These are phyloP conservation scores for Eriocheir sinensis DNA, from an alignment of 1,140 invertebrate species.

Conservation along the genomic window DNA sequence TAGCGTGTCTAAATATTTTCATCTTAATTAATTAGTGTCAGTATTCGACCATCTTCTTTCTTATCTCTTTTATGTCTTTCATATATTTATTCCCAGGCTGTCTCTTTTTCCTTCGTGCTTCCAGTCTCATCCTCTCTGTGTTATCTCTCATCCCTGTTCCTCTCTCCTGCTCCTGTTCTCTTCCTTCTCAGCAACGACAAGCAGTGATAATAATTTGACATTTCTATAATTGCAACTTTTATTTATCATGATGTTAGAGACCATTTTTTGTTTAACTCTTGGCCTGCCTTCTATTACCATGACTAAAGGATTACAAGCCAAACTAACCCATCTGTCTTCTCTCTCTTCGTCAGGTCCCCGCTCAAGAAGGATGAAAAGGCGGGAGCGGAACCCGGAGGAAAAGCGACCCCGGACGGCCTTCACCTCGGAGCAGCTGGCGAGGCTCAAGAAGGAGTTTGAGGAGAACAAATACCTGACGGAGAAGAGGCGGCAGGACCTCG, in stretches of 20 bases:
- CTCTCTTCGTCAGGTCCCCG: slow-evolving; percentile 89
- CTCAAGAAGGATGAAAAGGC: slow-evolving; percentile 90
- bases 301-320: too few relatives aligned
- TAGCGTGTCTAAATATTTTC: too few relatives aligned
- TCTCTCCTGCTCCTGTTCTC: too few relatives aligned
- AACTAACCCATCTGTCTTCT: not conserved
- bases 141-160: too few relatives aligned
- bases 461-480: slow-evolving; percentile 84
- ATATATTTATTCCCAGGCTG: too few relatives aligned
- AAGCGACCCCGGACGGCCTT: slow-evolving; percentile 82
- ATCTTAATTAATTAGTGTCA: not conserved
- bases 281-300: not conserved
- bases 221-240: too few relatives aligned
- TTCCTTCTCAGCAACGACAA: too few relatives aligned
- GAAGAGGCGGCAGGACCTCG: slow-evolving; percentile 84
- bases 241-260: too few relatives aligned
- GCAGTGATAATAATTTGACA: too few relatives aligned
- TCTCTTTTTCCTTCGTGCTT: too few relatives aligned
- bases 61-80: too few relatives aligned
- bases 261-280: not conserved
- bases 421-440: slow-evolving; percentile 81
- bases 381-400: slow-evolving; percentile 82
- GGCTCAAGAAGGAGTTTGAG: slow-evolving; percentile 81
- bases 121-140: too few relatives aligned
- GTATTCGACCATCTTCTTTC: not conserved